Conservation (phyloP, 2,888 invertebrate species). For the Conchocele bisecta region DNA sequence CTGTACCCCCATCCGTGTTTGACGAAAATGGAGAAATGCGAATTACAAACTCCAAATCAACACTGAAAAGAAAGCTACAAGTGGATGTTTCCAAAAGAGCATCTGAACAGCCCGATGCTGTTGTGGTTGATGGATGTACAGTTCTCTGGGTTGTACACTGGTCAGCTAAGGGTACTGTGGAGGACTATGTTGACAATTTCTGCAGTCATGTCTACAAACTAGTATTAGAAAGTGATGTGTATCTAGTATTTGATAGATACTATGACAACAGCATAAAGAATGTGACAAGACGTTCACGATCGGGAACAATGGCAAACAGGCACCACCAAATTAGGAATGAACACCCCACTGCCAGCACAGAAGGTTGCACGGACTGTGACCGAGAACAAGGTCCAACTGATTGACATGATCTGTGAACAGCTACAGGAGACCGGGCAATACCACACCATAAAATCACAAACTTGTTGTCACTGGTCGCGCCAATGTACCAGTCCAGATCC, state of each 20-base stretch:
- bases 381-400: conserved; percentile 48
- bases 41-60: conserved; percentile 36
- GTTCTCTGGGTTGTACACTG: conserved; percentile 45
- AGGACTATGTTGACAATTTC: conserved; percentile 38
- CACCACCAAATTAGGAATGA: conserved; percentile 17
- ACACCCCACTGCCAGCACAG: conserved; percentile 45
- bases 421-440: conserved; percentile 9
- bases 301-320: conserved; percentile 3
- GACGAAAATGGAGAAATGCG: conserved; percentile 44
- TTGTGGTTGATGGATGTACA: conserved; percentile 49
- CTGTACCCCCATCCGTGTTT: conserved; percentile 51
- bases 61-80: conserved; percentile 34
- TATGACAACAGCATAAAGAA: conserved; percentile 40
- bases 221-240: not conserved
- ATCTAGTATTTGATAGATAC: conserved; percentile 46
- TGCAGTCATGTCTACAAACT: not conserved
- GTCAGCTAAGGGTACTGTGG: conserved; percentile 36
- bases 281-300: conserved; percentile 24
- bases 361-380: conserved; percentile 41
- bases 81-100: not conserved
- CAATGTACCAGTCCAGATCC: not conserved
- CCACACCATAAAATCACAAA: no score
- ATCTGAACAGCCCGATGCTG: conserved; percentile 2
- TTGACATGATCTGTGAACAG: conserved; percentile 42
- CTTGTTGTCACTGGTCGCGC: not conserved